These are phyloP conservation scores for Hylyphantes graminicola DNA, from an alignment of 1,140 invertebrate genomes.

Conservation along the genomic window DNA sequence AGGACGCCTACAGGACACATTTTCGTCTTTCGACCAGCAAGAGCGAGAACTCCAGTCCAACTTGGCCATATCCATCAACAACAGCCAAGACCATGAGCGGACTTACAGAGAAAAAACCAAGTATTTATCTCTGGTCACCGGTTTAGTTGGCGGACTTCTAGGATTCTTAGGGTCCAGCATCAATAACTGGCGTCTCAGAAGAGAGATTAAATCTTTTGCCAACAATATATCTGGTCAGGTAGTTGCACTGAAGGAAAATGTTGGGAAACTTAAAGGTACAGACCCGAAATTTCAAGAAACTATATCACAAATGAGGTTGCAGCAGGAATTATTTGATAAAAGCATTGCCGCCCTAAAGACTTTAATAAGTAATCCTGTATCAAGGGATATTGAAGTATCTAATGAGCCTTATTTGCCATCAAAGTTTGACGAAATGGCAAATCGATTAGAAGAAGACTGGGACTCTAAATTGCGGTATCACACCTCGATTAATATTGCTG, in stretches of 20 bases:
- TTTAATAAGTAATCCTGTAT: neutral
- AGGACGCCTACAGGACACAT: neutral
- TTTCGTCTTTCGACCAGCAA: conserved; percentile 24
- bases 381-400: neutral
- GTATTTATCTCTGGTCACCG: conserved; percentile 49
- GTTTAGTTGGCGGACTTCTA: conserved; percentile 40
- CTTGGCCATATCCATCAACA: conserved; percentile 45
- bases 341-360: neutral
- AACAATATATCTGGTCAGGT: conserved; percentile 26
- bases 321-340: conserved; percentile 1
- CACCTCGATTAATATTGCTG: conserved; percentile 21
- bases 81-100: conserved; percentile 49
- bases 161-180: conserved; percentile 36
- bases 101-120: conserved; percentile 55
- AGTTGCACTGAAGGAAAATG: conserved; percentile 15
- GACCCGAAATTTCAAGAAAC: conserved; percentile 2
- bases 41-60: conserved; percentile 39
- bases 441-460: conserved; percentile 19
- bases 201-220: conserved; percentile 44
- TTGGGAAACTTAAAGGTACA: neutral
- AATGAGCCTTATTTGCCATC: neutral
- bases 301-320: conserved; percentile 1
- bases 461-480: conserved; percentile 28
- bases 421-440: neutral
- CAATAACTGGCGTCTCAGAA: conserved; percentile 44